A percentile compares a stretch with the other conserved stretches of the same genome.
Conservation (phyloP, 2,888 invertebrate genomes). For the Lypha dubia region DNA sequence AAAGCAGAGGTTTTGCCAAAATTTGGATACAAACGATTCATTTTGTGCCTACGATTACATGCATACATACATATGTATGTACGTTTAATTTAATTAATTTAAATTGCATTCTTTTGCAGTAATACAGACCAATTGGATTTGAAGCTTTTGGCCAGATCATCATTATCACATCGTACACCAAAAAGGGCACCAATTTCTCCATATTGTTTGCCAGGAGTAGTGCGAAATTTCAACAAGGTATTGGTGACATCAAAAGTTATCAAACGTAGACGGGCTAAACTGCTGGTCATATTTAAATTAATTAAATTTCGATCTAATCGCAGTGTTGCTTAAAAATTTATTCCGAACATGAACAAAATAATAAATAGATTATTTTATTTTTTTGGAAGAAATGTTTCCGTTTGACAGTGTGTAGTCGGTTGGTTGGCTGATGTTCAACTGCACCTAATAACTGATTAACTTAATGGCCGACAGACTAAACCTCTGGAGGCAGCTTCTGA, state of each 20-base stretch:
- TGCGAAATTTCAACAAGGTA: slow-evolving; percentile 89
- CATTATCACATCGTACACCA: slow-evolving; percentile 87
- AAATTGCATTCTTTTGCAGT: not conserved
- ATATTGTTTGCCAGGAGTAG: slow-evolving; percentile 90
- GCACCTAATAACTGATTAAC: slow-evolving; percentile 46
- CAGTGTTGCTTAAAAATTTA: not conserved
- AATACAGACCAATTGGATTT: slow-evolving; percentile 85
- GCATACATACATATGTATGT: not conserved
- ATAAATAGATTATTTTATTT: not conserved
- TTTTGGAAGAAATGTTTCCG: not conserved
- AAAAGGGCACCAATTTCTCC: slow-evolving; percentile 87
- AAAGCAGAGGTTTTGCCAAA: slow-evolving; percentile 88
- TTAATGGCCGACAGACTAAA: slow-evolving; percentile 24
- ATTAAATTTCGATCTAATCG: not conserved
- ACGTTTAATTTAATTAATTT: not conserved
- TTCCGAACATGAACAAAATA: not conserved
- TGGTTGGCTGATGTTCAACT: slow-evolving; percentile 45
- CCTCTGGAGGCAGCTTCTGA: slow-evolving; percentile 11
- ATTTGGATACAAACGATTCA: slow-evolving; percentile 90
- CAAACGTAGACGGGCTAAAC: slow-evolving; percentile 83
- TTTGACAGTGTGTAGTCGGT: not conserved
- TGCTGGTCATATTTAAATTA: slow-evolving; percentile 74
- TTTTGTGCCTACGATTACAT: slow-evolving; percentile 80
- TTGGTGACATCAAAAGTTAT: slow-evolving; percentile 96
- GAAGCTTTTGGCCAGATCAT: slow-evolving; percentile 86